phyloP scores from a whole-genome alignment of 2,113 vertebrate genomes.

The Erpornis zantholeuca region DNA sequence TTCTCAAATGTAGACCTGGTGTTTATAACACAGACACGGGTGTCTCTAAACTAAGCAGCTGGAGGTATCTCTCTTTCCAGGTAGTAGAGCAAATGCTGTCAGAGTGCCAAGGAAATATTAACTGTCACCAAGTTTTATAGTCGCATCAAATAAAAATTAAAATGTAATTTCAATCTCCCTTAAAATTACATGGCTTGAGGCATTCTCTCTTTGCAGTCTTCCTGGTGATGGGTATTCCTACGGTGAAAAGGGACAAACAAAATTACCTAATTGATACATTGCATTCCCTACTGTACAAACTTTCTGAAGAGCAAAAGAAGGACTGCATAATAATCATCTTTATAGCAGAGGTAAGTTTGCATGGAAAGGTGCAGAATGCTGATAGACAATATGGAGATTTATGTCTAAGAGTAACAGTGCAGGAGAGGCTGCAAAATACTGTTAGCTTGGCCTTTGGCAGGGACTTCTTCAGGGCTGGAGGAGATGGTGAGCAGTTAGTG shows the following conservation, averaged over 20 bases:
- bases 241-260: slow-evolving; percentile 78
- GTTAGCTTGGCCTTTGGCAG: background rate
- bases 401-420: background rate
- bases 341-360: slow-evolving; percentile 82
- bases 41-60: background rate
- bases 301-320: slow-evolving; percentile 69
- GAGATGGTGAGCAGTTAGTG: background rate
- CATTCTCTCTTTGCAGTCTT: slow-evolving; percentile 73
- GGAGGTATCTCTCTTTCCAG: background rate
- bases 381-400: background rate
- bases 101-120: background rate
- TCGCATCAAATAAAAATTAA: background rate
- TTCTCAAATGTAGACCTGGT: background rate
- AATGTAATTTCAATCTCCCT: background rate
- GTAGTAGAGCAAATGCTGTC: background rate
- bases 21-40: background rate
- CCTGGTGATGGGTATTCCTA: slow-evolving; percentile 86
- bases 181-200: background rate
- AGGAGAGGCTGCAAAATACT: background rate
- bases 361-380: background rate
- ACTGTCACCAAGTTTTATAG: background rate
- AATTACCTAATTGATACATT: slow-evolving; percentile 83
- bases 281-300: slow-evolving; percentile 76
- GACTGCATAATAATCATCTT: slow-evolving; percentile 84
- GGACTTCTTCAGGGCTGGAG: background rate